Evolutionary conservation across 2,113 vertebrate genomes (phyloP), one percentile per base, ranked within the genome.

Genomic region (Lophochroa leadbeateri): DNA sequence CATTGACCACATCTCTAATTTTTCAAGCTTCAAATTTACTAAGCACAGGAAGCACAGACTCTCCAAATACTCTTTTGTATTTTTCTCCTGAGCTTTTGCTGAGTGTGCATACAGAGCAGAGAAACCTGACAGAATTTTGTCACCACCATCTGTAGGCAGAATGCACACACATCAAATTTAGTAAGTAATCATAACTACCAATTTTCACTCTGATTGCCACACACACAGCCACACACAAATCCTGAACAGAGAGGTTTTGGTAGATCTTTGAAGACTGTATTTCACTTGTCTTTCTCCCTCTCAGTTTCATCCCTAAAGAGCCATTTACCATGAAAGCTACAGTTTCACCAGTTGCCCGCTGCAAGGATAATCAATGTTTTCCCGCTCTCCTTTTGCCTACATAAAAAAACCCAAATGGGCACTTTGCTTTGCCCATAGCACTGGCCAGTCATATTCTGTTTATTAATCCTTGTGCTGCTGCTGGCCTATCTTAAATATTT

Each of bases 401-500:
- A 5, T 9, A 53, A 58, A 24, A 81, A 87, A 87, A 88, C 39
- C 18, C 19, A 49, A 71, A 64, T 39, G 55, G 43, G 24, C 16
- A 29, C 29, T 93, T 83, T 7, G 4, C 50, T 88, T 93, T 92
- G n/a, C 68, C 68, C 43, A 31, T 86, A 37, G 60, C 47, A 13
- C 21, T 79, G 27, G 39, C 24, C 71, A 57, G 57, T 72, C 31
- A 33, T 81, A 81, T 68, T 90, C 84, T 78, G 18, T 92, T 90
- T 88, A 71, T 86, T 81, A 93, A 87, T 85, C 47, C 19, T 88
- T 70, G 16, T 43, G 25, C 52, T 58, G 44, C 72, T 91, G 10
- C 72, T 92, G 50, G 53, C 39, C 11, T 74, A 60, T 88, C 31
- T 93, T 41, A 86, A 90, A 70, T 91, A 86, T 77, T 95, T 88